Conservation (phyloP, 2,113 vertebrate genomes). For the Corythornis madagascariensis region DNA sequence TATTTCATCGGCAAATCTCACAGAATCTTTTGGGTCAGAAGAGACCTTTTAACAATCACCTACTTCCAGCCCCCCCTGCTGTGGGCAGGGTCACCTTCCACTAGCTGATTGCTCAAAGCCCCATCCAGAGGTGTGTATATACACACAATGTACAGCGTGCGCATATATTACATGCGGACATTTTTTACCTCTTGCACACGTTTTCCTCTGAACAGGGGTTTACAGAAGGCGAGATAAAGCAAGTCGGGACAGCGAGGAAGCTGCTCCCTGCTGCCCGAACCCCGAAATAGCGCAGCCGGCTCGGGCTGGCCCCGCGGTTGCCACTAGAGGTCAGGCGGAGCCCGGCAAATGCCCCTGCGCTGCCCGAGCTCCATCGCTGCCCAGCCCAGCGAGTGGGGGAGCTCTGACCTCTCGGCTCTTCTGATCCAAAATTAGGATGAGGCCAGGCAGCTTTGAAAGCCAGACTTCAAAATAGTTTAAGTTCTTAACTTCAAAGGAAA, state of each 20-base stretch:
- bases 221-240: background rate
- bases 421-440: background rate
- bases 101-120: too few relatives aligned
- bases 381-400: too few relatives aligned
- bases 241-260: background rate
- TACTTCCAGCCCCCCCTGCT: background rate
- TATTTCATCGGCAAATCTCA: background rate
- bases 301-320: background rate
- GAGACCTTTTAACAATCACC: too few relatives aligned
- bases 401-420: background rate
- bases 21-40: background rate
- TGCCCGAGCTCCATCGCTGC: background rate
- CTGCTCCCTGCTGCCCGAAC: too few relatives aligned
- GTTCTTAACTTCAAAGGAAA: background rate
- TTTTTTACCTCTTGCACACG: background rate
- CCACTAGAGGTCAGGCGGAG: constrained; percentile 38
- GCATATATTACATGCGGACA: too few relatives aligned
- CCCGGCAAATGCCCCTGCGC: background rate
- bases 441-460: background rate
- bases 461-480: background rate
- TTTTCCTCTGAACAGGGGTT: background rate
- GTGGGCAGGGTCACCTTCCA: background rate
- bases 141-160: rapidly evolving
- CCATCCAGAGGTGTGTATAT: background rate
- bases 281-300: background rate